Base-by-base conservation (phyloP, 2,888 invertebrate species). In the Cremastinae sp. region DNA sequence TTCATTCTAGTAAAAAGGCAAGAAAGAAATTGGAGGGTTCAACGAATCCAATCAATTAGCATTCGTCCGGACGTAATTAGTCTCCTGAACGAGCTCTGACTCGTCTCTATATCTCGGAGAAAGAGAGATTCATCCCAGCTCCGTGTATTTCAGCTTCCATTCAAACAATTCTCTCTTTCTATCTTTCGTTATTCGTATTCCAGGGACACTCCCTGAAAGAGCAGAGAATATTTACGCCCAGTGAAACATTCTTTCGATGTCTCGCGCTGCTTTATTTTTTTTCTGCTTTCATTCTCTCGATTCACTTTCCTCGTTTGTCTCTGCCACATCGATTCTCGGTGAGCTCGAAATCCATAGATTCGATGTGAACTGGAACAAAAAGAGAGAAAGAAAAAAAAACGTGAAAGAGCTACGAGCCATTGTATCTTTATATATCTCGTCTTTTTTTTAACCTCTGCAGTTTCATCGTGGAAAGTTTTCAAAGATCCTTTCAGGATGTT, bases 21-120 rank as follows among this genome's bases (percentile, higher is more conserved):
- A 28, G 5, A 5, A 28, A 28, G 28, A 28, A 28, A 28, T 68
- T 59, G 59, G 73, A 75, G 22, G 70, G 69, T 75, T 73, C 65
- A 58, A 59, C 64, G 72, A 75, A 75, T 75, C 41, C 73, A 74
- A 75, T 75, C 75, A 75, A 74, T 78, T 75, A 78, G 73, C 66
- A 73, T 65, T 64, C 69, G 49, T 55, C 47, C 41, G 59, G 41
- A 47, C 64, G 51, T 76, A 58, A 79, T 77, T 75, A 68, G 51
- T 14, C 69, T 49, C 61, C 35, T 16, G 58, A 59, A 45, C 49
- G 20, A 66, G 65, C 28, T 47, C 55, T 39, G 39, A 53, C 74
- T 64, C n/a, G 12, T 55, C 61, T 47, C 20, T 49, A 35, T 10
- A 22, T 14, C 35, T 7, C 8, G 43, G 12, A 12, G 10, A 37